phyloP scores from a whole-genome alignment of 2,888 invertebrate species.

The Melinaea marsaeus region DNA sequence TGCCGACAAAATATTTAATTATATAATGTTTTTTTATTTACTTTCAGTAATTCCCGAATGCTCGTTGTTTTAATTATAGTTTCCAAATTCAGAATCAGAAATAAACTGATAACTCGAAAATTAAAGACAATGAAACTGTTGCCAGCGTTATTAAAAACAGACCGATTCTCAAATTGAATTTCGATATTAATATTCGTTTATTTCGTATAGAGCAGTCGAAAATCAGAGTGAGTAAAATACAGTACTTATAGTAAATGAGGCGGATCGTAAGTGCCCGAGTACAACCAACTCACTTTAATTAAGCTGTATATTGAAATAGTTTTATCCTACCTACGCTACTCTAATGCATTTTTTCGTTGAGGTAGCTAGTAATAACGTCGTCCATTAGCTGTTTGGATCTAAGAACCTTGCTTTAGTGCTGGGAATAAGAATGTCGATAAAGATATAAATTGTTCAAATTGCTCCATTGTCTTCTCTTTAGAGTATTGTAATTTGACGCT shows the following conservation, averaged over 20 bases:
- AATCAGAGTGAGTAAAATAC: constrained; percentile 45
- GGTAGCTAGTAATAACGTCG: constrained; percentile 65
- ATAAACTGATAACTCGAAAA: constrained; percentile 13
- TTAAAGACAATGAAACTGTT: constrained; percentile 29
- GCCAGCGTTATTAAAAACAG: constrained; percentile 44
- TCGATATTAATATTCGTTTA: constrained; percentile 39
- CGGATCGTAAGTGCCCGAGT: constrained; percentile 68
- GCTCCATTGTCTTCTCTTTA: constrained; percentile 32
- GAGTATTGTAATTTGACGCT: constrained; percentile 25
- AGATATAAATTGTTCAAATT: constrained; percentile 35
- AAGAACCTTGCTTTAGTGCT: constrained; percentile 50
- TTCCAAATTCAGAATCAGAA: constrained; percentile 17
- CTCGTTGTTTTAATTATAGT: constrained; percentile 14
- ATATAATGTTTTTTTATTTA: too few species aligned
- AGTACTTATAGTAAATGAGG: constrained; percentile 64
- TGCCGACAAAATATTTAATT: too few species aligned
- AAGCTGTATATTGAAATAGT: constrained; percentile 73
- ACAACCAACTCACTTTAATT: constrained; percentile 68
- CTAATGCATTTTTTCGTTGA: constrained; percentile 74
- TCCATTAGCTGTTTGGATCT: constrained; percentile 66
- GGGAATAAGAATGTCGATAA: constrained; percentile 41
- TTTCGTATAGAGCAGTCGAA: constrained; percentile 32
- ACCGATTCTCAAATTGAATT: constrained; percentile 45
- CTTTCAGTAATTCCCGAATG: too few species aligned
- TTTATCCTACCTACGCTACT: constrained; percentile 68